Conservation (phyloP, 2,113 vertebrate genomes). For the Coptodon bakossiorum region DNA sequence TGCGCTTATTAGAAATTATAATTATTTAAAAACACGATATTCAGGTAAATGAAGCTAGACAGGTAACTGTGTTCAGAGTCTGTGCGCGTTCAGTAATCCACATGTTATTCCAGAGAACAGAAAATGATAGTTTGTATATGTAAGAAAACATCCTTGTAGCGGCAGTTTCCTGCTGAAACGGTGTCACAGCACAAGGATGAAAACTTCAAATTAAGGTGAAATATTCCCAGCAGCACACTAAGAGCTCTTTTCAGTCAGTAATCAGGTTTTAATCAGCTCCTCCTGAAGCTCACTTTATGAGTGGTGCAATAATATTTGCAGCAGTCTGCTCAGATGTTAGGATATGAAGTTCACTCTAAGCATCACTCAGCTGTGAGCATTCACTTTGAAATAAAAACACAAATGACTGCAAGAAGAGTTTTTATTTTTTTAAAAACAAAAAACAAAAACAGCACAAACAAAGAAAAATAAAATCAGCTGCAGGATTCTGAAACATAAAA, state of each 20-base stretch:
- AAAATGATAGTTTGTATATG: not conserved
- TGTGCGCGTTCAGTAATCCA: not conserved
- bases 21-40: not conserved
- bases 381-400: not conserved
- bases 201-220: not conserved
- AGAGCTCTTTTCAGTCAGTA: not conserved
- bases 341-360: not conserved
- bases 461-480: not conserved
- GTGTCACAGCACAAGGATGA: not conserved
- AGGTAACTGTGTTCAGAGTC: not conserved
- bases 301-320: not conserved
- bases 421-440: accelerated
- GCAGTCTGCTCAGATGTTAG: not conserved
- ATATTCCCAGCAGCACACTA: not conserved
- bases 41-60: not conserved
- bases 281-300: not conserved
- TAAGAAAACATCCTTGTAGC: not conserved
- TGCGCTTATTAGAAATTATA: not conserved
- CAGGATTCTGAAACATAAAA: not conserved
- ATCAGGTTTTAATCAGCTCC: not conserved
- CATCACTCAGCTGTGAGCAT: not conserved
- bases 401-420: not conserved
- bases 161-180: not conserved
- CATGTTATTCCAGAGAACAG: not conserved
- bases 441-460: not conserved